Conservation (phyloP, 2,113 vertebrate species). For the Semnopithecus entellus region DNA sequence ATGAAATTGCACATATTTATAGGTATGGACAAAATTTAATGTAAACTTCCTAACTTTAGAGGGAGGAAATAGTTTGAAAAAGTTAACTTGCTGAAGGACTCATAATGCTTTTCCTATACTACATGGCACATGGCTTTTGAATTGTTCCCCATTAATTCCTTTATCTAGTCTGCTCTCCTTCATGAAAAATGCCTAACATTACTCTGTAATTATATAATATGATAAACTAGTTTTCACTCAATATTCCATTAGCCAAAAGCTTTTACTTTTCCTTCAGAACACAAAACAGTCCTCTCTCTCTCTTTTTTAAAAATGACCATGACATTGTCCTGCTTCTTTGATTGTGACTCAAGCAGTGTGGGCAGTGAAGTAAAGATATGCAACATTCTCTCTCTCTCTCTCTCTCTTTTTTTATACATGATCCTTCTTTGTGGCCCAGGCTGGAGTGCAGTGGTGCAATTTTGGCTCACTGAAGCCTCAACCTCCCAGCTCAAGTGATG, state of each 20-base stretch:
- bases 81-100: background rate
- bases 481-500: too few relatives aligned
- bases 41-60: conserved; percentile 23
- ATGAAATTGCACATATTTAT: background rate
- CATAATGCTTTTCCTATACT: background rate
- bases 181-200: conserved; percentile 8
- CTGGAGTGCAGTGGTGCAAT: too few relatives aligned
- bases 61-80: background rate
- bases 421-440: too few relatives aligned
- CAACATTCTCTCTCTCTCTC: too few relatives aligned
- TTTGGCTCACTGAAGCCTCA: too few relatives aligned
- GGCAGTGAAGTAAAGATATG: background rate
- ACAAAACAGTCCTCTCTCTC: background rate
- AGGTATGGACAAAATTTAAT: background rate
- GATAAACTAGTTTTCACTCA: background rate
- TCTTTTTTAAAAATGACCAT: background rate
- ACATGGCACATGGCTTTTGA: background rate
- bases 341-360: background rate
- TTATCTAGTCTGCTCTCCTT: background rate
- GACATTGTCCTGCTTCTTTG: background rate
- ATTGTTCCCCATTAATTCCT: conserved; percentile 5
- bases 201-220: conserved; percentile 17
- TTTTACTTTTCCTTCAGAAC: background rate
- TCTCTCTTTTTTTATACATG: background rate
- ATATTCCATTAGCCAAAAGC: conserved; percentile 34